These are phyloP conservation scores for Lomographa bimaculata DNA, from an alignment of 2,888 invertebrate genomes.

Conservation along the genomic window DNA sequence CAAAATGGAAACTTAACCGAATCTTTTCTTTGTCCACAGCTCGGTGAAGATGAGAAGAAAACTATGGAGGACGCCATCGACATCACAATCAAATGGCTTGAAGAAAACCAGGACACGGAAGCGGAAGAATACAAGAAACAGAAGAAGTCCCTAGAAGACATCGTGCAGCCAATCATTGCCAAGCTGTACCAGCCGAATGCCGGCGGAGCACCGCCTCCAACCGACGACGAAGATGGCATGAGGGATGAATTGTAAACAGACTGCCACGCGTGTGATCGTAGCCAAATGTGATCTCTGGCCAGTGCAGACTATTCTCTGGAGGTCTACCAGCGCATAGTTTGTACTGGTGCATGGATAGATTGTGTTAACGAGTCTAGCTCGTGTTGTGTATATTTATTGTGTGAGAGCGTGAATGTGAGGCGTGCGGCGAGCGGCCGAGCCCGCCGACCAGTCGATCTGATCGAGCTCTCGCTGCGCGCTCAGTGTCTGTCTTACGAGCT, in stretches of 20 bases:
- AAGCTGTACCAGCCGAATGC: slow-evolving; percentile 96
- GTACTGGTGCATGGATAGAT: slow-evolving; percentile 55
- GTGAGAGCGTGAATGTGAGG: slow-evolving; percentile 43
- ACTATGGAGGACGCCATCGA: slow-evolving; percentile 98
- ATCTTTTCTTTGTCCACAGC: slow-evolving; percentile 23
- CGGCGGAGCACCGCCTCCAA: slow-evolving; percentile 90
- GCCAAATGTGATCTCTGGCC: slow-evolving; percentile 72
- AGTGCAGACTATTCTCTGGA: slow-evolving; percentile 44
- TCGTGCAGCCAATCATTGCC: slow-evolving; percentile 98
- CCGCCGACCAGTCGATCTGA: slow-evolving; percentile 47
- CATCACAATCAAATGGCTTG: slow-evolving; percentile 98
- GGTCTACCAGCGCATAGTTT: slow-evolving; percentile 41
- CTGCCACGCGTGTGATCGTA: slow-evolving; percentile 62
- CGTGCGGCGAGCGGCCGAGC: slow-evolving; percentile 49
- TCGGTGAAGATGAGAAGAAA: slow-evolving; percentile 94
- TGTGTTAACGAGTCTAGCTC: slow-evolving; percentile 53
- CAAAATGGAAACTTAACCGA: no score
- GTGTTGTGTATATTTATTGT: slow-evolving; percentile 78
- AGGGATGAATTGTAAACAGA: slow-evolving; percentile 92
- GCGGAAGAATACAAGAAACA: slow-evolving; percentile 96
- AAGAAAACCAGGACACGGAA: slow-evolving; percentile 96
- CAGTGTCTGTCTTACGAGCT: slow-evolving; percentile 37
- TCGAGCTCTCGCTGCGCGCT: slow-evolving; percentile 46
- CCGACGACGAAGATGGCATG: slow-evolving; percentile 88
- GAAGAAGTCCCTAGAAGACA: slow-evolving; percentile 96